Base-by-base conservation (phyloP, 1,140 invertebrate genomes). In the Caenorhabditis brenneri region DNA sequence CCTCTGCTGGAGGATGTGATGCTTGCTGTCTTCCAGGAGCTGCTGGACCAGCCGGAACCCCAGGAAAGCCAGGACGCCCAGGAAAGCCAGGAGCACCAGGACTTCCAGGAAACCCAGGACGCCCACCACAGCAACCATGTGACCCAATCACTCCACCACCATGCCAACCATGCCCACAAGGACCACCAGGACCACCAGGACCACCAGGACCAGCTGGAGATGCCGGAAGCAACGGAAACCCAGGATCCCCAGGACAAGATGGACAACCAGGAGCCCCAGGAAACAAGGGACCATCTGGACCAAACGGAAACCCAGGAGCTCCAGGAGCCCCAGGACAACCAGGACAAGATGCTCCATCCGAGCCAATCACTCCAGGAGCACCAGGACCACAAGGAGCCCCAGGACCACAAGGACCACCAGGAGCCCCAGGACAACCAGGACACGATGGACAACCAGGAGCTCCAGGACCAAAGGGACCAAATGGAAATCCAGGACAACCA, bases 1-100 rank as follows among this genome's bases (percentile, higher is more conserved):
- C 79, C n/a, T 39, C 48, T 33, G 81, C 81, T 42, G 85, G 84
- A 81, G 80, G 80, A 60, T 87, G 86, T 42, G 86, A 87, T 29
- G 74, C 74, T 49, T 87, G 86, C 82, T 87, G 86, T 33, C 60
- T 87, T 12, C 85, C 85, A 22, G 86, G 86, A 79, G 69, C 85
- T 42, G 74, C 85, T 55, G 86, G 86, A 84, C 85, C 86, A 31
- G 85, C 86, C 31, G 86, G 86, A 33, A 79, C 82, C 5, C 81
- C 86, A n/a, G 86, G 86, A 84, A 87, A 80, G 53, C 86, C 86
- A 39, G 86, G 86, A 84, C 60, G 80, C 33, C 85, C 86, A 31
- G 83, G 83, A 84, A 69, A 84, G 79, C 78, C 83, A 36, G 83
- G 83, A 84, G 51, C 83, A 78, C 53, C 53, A 53, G 84, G 80